Evolutionary conservation across 2,888 invertebrate genomes (phyloP), one percentile per base, ranked within the genome.

Genomic region (Lithodes maja): DNA sequence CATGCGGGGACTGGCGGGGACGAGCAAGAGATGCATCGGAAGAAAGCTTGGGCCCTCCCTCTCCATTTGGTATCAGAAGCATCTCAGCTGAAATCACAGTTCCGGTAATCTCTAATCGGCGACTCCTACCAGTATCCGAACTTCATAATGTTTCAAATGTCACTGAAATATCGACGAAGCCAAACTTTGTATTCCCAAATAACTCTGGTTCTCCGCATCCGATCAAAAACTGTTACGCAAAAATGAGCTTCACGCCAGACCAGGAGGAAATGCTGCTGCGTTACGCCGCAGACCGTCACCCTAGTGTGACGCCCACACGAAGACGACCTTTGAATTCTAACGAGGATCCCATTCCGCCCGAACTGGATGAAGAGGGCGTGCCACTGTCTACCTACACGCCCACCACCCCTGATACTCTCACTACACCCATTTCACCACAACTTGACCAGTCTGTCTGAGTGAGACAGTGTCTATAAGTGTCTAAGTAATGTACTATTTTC

Each of bases 131-230:
- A 3, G 86, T 86, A 49, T 78, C 79, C 15, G 85, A 86, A 71
- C 49, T 80, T 15, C 69, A 71, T 33, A 80, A 86, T 50, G 81
- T 74, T 61, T 12, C 12, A 12, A 61, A 12, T 12, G 7, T 61
- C 5, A 61, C 61, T 61, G 61, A 12, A 61, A 61, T 61, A 12
- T 61, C 61, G 7, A 5, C 61, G 12, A 61, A 61, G 12, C 12
- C 61, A 61, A 61, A 61, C 61, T 61, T 61, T 7, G 12, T 61
- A 61, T 5, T 5, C 7, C 5, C 12, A 12, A 7, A 5, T 12
- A 82, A 50, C 75, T 86, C 86, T 0, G 91, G 88, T n/a, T 91
- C 91, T 3, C 91, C 91, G 1, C 91, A 91, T 71, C 91, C 91
- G 0, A 84, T 91, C 74, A 91, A 91, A 69, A 91, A 91, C 77